Conservation (phyloP, 2,888 invertebrate species). For the Torymus auratus region DNA sequence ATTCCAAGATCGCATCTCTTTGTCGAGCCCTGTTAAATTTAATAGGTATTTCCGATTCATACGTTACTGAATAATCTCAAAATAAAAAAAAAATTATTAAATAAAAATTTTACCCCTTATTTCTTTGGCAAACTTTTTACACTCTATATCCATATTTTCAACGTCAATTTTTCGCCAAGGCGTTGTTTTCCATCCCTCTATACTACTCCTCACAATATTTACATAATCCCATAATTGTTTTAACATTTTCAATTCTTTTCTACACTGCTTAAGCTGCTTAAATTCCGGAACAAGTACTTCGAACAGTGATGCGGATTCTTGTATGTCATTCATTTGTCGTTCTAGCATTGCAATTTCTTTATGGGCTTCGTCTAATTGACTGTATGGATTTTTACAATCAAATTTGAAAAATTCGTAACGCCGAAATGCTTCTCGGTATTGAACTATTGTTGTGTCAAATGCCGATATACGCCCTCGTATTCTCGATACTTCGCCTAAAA, state of each 20-base stretch:
- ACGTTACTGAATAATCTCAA: background rate
- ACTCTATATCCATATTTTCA: constrained; percentile 99
- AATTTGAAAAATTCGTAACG: constrained; percentile 87
- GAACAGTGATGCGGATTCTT: constrained; percentile 93
- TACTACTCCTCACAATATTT: constrained; percentile 91
- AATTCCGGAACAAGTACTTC: constrained; percentile 97
- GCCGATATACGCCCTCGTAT: constrained; percentile 90
- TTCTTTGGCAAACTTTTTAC: constrained; percentile 98
- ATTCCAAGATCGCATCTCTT: constrained; percentile 97
- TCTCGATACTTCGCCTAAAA: constrained; percentile 88
- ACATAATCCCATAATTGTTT: constrained; percentile 98
- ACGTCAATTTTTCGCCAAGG: constrained; percentile 98
- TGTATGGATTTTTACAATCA: constrained; percentile 85
- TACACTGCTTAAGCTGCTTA: constrained; percentile 92
- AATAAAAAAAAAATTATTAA: background rate
- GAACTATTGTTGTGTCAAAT: constrained; percentile 90
- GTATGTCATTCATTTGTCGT: constrained; percentile 89
- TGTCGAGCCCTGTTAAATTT: constrained; percentile 83
- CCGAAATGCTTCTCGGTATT: constrained; percentile 93
- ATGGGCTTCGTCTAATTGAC: constrained; percentile 87
- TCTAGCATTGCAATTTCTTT: constrained; percentile 88
- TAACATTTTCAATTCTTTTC: constrained; percentile 91
- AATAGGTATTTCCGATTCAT: constrained; percentile 8
- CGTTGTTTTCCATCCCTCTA: constrained; percentile 98
- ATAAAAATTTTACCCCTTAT: constrained; percentile 79